Percentiles rank a stretch among this genome's conserved stretches.
Conservation (phyloP, 2,888 invertebrate species). For the Parnassius smintheus region DNA sequence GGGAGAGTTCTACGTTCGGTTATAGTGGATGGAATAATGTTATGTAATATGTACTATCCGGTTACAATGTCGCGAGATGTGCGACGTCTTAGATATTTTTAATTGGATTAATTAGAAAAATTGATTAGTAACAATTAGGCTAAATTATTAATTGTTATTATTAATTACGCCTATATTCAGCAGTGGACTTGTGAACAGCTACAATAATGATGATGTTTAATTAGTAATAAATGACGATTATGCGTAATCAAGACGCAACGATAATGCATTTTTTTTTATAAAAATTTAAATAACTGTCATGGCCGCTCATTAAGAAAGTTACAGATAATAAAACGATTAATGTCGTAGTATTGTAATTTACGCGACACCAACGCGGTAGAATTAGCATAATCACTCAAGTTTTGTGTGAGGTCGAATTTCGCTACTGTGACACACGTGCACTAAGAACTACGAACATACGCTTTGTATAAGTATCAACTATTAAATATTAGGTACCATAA, state of each 20-base stretch:
- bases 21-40: too few species aligned
- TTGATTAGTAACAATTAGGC: too few species aligned
- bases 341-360: conserved; percentile 44
- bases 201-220: background rate
- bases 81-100: too few species aligned
- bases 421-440: conserved; percentile 23
- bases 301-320: conserved; percentile 36
- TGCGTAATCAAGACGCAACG: background rate
- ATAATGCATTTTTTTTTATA: conserved; percentile 7
- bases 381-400: conserved; percentile 38
- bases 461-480: too few species aligned
- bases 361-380: conserved; percentile 31
- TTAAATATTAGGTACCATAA: too few species aligned
- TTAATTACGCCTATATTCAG: too few species aligned
- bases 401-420: conserved; percentile 27
- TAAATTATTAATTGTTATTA: too few species aligned
- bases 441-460: background rate
- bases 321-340: conserved; percentile 57
- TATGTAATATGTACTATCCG: too few species aligned
- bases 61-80: too few species aligned
- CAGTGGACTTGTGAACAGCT: too few species aligned
- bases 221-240: conserved; percentile 12
- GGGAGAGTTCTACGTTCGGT: too few species aligned
- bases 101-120: too few species aligned
- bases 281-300: conserved; percentile 37